phyloP scores from a whole-genome alignment of 2,113 vertebrate species.

The Romanogobio albipinnatus region DNA sequence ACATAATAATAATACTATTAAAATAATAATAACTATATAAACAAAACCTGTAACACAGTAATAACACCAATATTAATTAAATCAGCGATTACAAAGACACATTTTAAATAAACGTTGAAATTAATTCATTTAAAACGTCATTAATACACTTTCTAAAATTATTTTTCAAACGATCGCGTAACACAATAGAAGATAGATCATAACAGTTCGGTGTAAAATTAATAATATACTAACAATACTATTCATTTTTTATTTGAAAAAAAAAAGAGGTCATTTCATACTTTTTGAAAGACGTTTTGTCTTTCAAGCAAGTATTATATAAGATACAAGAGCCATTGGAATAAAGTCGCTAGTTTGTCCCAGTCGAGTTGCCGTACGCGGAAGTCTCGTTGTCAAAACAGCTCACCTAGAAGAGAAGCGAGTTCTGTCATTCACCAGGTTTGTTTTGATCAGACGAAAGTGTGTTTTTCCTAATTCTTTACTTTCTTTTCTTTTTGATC shows the following conservation, averaged over 20 bases:
- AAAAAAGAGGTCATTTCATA: background rate
- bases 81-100: background rate
- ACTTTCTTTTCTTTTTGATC: background rate
- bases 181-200: background rate
- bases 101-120: background rate
- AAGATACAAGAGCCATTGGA: background rate
- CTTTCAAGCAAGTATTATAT: background rate
- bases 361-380: background rate
- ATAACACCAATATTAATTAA: background rate
- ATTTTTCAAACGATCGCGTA: background rate
- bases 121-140: background rate
- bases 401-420: background rate
- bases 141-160: background rate
- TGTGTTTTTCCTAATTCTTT: background rate
- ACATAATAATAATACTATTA: background rate
- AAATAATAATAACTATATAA: background rate
- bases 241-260: background rate
- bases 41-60: background rate
- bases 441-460: constrained; percentile 1
- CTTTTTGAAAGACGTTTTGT: too few species aligned
- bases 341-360: background rate
- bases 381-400: background rate
- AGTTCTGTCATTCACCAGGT: constrained; percentile 31
- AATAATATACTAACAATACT: background rate
- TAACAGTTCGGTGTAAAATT: background rate